Conservation (phyloP, 2,797 vertebrate species). For the Thripadectes ignobilis region DNA sequence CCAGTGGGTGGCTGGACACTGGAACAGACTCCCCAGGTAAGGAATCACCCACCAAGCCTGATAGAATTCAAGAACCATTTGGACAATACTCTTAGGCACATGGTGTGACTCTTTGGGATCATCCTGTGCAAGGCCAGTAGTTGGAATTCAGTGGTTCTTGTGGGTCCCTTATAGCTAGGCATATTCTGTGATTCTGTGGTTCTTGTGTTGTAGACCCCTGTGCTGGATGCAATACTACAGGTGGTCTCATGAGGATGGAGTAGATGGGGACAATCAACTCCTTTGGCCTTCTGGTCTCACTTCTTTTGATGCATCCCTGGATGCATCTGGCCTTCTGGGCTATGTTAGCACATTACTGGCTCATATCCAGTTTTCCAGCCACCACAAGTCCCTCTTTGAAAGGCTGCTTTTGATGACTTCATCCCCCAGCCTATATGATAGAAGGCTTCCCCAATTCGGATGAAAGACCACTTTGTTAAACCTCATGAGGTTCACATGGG, state of each 20-base stretch:
- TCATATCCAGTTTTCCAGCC: not conserved
- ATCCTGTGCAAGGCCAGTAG: not conserved
- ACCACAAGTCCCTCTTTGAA: too few relatives aligned
- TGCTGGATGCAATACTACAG: not conserved
- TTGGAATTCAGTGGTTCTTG: not conserved
- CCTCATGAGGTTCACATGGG: not conserved
- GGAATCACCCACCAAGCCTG: too few relatives aligned
- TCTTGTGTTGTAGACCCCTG: not conserved
- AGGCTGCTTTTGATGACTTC: not conserved
- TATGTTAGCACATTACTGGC: not conserved
- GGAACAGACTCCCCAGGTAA: not conserved
- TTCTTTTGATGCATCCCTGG: not conserved
- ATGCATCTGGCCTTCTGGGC: not conserved
- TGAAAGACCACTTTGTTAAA: not conserved
- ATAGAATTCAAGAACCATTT: not conserved
- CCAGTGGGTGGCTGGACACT: not conserved
- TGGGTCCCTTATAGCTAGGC: not conserved
- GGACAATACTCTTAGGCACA: not conserved
- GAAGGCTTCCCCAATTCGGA: not conserved
- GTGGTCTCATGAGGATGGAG: not conserved
- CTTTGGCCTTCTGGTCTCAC: rapidly evolving
- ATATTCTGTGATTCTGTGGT: not conserved
- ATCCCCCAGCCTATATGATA: not conserved
- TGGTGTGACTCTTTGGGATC: not conserved
- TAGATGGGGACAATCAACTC: not conserved